phyloP scores from a whole-genome alignment of 2,888 invertebrate species.

The Allacma fusca region DNA sequence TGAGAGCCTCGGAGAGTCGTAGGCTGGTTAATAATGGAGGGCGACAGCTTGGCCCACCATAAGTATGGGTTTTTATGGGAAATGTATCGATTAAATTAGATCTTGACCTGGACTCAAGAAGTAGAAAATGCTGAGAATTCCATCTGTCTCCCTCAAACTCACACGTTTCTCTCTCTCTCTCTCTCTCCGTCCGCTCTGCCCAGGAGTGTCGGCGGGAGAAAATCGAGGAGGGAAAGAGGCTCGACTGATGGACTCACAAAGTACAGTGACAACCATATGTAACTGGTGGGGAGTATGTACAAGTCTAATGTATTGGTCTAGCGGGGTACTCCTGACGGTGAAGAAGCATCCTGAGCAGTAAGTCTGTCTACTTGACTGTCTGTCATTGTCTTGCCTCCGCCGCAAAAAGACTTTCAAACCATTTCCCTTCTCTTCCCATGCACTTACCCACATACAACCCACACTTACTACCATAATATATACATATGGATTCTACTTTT shows the following conservation, averaged over 20 bases:
- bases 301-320: constrained; percentile 38
- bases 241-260: background rate
- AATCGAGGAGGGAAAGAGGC: background rate
- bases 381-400: constrained; percentile 37
- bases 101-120: constrained; percentile 43
- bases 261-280: background rate
- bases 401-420: constrained; percentile 31
- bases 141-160: constrained; percentile 42
- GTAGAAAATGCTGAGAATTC: constrained; percentile 26
- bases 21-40: constrained; percentile 8
- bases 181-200: background rate
- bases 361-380: constrained; percentile 31
- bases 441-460: background rate
- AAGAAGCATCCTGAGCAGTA: constrained; percentile 19
- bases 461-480: background rate
- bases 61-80: constrained; percentile 12
- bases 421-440: constrained; percentile 19
- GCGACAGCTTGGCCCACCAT: constrained; percentile 3
- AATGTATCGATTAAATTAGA: constrained; percentile 45
- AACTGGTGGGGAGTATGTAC: constrained; percentile 8
- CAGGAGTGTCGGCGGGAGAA: background rate
- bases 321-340: constrained; percentile 30
- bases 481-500: too few relatives aligned
- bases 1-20: background rate
- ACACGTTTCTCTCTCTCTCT: constrained; percentile 24